Conservation (phyloP, 1,140 invertebrate species). For the Conus betulinus region DNA sequence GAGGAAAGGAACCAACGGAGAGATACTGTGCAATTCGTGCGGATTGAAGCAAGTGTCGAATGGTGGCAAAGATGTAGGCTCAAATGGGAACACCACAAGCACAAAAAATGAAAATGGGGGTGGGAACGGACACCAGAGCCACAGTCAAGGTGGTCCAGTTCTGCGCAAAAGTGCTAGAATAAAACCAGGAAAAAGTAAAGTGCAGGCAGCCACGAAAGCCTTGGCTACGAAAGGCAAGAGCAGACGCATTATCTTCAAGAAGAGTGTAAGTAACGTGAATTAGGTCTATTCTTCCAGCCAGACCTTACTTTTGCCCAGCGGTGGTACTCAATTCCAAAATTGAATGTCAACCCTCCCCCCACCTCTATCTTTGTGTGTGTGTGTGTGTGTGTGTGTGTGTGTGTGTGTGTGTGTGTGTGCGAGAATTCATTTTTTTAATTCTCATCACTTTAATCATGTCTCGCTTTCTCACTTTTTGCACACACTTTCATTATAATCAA, state of each 20-base stretch:
- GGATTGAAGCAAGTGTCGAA: conserved; percentile 67
- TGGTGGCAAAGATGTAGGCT: conserved; percentile 38
- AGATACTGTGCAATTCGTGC: conserved; percentile 81
- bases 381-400: no score
- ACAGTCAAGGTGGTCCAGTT: conserved; percentile 45
- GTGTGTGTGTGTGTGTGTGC: no score
- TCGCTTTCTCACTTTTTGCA: background rate
- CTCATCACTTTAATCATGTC: background rate
- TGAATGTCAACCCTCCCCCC: no score
- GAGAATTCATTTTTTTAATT: background rate
- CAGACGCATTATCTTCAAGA: conserved; percentile 87
- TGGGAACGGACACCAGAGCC: conserved; percentile 38
- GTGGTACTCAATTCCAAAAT: no score
- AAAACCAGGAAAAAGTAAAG: conserved; percentile 76
- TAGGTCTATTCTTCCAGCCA: background rate
- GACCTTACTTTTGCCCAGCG: no score
- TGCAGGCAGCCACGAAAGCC: conserved; percentile 78
- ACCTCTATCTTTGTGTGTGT: no score
- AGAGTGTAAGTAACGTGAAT: conserved; percentile 77
- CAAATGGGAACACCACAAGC: conserved; percentile 29
- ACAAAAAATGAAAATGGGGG: conserved; percentile 40
- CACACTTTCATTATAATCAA: background rate
- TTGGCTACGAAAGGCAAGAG: conserved; percentile 83
- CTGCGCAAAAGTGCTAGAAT: conserved; percentile 73
- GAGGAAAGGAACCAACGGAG: conserved; percentile 80